Evolutionary conservation across 2,113 vertebrate genomes (phyloP), one percentile per base, ranked within the genome.

Genomic region (Herpailurus yagouaroundi): DNA sequence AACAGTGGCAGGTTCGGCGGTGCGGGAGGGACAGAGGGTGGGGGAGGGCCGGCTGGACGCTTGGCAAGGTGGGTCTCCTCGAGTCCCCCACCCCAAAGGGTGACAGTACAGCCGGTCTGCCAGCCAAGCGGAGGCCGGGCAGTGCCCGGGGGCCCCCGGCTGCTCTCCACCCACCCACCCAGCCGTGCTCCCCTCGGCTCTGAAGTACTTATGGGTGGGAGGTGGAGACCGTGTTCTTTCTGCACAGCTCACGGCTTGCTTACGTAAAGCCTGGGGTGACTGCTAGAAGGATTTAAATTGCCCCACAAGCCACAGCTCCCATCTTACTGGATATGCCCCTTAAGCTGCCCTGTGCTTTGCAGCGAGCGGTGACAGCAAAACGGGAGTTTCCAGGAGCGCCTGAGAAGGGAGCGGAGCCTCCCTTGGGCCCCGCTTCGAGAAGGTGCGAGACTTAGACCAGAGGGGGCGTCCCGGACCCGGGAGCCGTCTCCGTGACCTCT

Each of bases 401-500:
- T 16, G 19, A 4, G 0, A 57, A 45, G 91, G 10, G 13, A 33
- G 4, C 12, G n/a, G 64, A 48, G 55, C 29, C 41, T 13, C 5
- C 60, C 64, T 19, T 29, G 10, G 3, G 1, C 50, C n/a, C 73
- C 4, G 18, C 64, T 38, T 73, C 11, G 0, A 14, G 55, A 63
- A 77, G 50, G 60, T n/a, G 55, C n/a, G 1, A 10, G 87, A 16
- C 33, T 23, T 31, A 2, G 18, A 4, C 38, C 33, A 0, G 9
- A 79, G 27, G 16, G 14, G 89, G 27, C 0, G 0, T 55, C 31
- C 52, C 83, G 3, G 15, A 7, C 14, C 0, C 0, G 23, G 16
- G 36, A 3, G 8, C 2, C 3, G 52, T 12, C 15, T 1, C 33
- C 13, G 0, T 9, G 29, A 64, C 55, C 71, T 29, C 38, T 0